phyloP scores from a whole-genome alignment of 2,797 vertebrate species.

The Pteronotus mesoamericanus region DNA sequence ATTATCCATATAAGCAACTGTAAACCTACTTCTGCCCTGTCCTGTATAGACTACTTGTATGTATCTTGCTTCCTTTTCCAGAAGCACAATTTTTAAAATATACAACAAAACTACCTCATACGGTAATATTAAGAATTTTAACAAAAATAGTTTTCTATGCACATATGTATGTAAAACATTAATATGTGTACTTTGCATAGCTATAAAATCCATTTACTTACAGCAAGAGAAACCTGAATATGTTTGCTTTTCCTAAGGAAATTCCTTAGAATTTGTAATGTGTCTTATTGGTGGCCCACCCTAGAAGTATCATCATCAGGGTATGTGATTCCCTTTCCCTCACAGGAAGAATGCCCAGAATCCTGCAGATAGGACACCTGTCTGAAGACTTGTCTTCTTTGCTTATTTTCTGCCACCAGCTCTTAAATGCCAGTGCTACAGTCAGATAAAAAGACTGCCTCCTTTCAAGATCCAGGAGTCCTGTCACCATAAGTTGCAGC shows the following conservation, averaged over 20 bases:
- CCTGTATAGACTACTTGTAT: not conserved
- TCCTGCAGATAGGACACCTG: not conserved
- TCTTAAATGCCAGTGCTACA: not conserved
- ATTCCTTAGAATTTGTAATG: not conserved
- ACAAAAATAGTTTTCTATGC: not conserved
- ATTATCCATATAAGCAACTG: too few relatives aligned
- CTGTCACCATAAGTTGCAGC: not conserved
- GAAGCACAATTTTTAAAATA: conserved; percentile 8
- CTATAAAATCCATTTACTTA: not conserved
- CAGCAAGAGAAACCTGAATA: not conserved
- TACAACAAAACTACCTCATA: not conserved
- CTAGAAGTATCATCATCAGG: not conserved
- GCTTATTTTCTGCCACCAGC: not conserved
- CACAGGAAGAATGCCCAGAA: not conserved
- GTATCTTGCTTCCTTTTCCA: not conserved
- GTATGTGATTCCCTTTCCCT: not conserved
- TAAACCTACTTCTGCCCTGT: not conserved
- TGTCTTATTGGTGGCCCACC: not conserved
- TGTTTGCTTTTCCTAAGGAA: not conserved
- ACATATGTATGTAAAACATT: not conserved
- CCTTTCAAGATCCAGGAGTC: not conserved
- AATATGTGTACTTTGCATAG: not conserved
- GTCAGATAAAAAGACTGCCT: not conserved
- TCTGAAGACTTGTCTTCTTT: not conserved
- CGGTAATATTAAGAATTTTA: not conserved